Evolutionary conservation across 1,140 invertebrate species (phyloP).

Genomic region (Ylistrum balloti): DNA sequence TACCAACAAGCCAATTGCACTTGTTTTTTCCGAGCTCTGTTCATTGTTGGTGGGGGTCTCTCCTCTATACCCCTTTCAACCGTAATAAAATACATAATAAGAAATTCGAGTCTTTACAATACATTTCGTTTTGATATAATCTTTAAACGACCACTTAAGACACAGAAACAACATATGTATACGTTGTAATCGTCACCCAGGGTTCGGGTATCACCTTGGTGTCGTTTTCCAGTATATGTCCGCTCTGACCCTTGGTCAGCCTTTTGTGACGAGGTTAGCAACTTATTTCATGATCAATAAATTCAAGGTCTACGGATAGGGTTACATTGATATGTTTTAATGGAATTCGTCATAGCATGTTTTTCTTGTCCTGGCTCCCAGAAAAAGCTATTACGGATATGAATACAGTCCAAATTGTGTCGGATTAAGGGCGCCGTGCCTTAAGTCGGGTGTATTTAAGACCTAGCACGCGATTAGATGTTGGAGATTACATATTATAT

Average conservation of each 20-base stretch:
- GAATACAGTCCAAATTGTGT: neutral
- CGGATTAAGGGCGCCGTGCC: slow-evolving; percentile 32
- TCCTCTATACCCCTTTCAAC: neutral
- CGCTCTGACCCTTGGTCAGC: slow-evolving; percentile 10
- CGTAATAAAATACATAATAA: neutral
- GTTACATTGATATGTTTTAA: slow-evolving; percentile 31
- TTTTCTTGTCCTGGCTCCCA: slow-evolving; percentile 16
- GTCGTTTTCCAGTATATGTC: neutral
- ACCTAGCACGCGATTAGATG: neutral
- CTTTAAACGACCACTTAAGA: neutral
- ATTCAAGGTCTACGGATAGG: neutral
- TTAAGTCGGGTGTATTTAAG: neutral
- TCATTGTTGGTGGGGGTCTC: neutral
- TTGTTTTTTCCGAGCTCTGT: too few relatives aligned
- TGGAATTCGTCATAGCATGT: slow-evolving; percentile 20
- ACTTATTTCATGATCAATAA: slow-evolving; percentile 24
- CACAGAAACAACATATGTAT: neutral
- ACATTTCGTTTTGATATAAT: slow-evolving; percentile 36
- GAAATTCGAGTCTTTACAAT: neutral
- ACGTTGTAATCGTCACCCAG: neutral
- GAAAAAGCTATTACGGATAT: neutral
- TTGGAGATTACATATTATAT: neutral
- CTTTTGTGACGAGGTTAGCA: neutral
- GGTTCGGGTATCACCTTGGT: neutral
- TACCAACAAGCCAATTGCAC: too few relatives aligned